Evolutionary conservation across 2,797 vertebrate species (phyloP), one percentile per base, ranked within the genome.

Genomic region (Argyrosomus regius): DNA sequence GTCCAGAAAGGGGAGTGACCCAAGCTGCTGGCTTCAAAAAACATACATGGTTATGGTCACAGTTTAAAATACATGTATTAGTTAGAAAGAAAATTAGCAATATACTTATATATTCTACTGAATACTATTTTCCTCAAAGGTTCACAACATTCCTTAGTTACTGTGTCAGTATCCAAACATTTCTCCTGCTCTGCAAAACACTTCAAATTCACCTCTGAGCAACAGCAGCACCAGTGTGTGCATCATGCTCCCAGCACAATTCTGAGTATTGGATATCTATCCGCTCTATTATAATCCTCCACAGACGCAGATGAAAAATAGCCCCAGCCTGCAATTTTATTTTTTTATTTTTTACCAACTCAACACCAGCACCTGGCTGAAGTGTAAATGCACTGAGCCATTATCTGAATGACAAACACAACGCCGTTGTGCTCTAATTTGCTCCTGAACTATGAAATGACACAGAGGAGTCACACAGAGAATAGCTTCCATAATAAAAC

Each of bases 1-100:
- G 78, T 90, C 83, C 80, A 89, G 77, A 77, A 68, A 58, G 71
- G 74, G 59, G 78, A 86, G 80, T 81, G 83, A 88, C 86, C 86
- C 81, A 81, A 89, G 75, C 82, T 74, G 77, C 87, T 91, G 81
- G 54, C 85, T 91, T 84, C 9, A 39, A 86, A 90, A 86, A 81
- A 81, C 66, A 85, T 64, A 83, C 66, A 84, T 66, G 48, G 26
- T 46, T 53, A 80, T 75, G 67, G 84, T 88, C 80, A 88, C 83
- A 90, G 80, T 53, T 88, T 87, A 39, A 83, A 88, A 84, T 78
- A 81, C 80, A 83, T 57, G 58, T 81, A 65, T 69, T 48, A 58
- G n/a, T 67, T 84, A 68, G 43, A 83, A 89, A 85, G 31, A 43
- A 83, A 87, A 86, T 78, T 49, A 74, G n/a, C 65, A 81, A 78